A percentile compares a stretch with the other conserved stretches of the same genome.
phyloP scores from a whole-genome alignment of 2,888 invertebrate species.

The Eumerus sabulonum region DNA sequence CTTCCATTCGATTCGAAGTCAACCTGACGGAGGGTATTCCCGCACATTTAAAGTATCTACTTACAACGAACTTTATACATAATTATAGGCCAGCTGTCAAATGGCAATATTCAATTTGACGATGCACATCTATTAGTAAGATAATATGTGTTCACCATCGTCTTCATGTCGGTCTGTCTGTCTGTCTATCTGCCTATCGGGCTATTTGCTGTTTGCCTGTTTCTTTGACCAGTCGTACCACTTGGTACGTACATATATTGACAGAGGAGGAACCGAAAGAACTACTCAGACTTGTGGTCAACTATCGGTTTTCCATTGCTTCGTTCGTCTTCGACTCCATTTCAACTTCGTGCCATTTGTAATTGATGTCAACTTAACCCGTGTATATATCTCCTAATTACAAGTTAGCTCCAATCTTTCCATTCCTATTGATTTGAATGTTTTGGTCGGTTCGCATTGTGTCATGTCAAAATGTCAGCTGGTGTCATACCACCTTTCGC shows the following conservation, averaged over 20 bases:
- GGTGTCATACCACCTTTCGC: conserved; percentile 66
- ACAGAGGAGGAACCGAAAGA: conserved; percentile 4
- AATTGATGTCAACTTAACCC: conserved; percentile 61
- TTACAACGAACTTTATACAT: conserved; percentile 55
- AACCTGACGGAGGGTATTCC: background rate
- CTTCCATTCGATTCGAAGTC: background rate
- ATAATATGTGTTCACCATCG: conserved; percentile 44
- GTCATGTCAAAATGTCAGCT: conserved; percentile 68
- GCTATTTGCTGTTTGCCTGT: no score
- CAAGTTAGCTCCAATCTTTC: conserved; percentile 50
- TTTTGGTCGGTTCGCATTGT: conserved; percentile 61
- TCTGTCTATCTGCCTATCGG: conserved; percentile 17
- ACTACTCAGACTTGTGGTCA: conserved; percentile 51
- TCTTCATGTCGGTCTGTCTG: conserved; percentile 22
- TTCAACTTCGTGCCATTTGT: conserved; percentile 42
- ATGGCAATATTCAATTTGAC: conserved; percentile 61
- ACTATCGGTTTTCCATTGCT: conserved; percentile 34
- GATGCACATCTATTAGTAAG: conserved; percentile 64
- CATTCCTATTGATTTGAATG: conserved; percentile 62
- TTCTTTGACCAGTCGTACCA: background rate
- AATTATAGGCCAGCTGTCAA: conserved; percentile 63
- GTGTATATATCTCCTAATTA: conserved; percentile 66
- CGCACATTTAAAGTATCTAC: conserved; percentile 33
- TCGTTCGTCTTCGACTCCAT: conserved; percentile 20
- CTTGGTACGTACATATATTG: background rate